These are phyloP conservation scores for Aphelenchoides bicaudatus DNA, from an alignment of 2,888 invertebrate species.

Conservation along the genomic window DNA sequence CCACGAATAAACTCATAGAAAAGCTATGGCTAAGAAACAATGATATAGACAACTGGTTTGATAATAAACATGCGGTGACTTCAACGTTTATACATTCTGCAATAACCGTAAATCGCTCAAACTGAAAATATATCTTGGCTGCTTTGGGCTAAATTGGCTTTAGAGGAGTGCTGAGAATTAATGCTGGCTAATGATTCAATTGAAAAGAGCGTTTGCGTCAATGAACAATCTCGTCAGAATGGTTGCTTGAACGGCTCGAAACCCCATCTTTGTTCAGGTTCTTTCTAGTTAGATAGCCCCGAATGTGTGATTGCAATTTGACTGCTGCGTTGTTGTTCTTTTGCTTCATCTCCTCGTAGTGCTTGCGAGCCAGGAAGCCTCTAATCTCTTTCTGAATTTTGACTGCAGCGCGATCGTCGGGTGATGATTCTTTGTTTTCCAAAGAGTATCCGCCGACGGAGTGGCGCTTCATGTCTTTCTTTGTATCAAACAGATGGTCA, in stretches of 20 bases:
- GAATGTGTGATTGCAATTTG: slow-evolving; percentile 74
- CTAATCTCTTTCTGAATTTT: slow-evolving; percentile 58
- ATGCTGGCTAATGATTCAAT: too few species aligned
- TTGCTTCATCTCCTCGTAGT: slow-evolving; percentile 69
- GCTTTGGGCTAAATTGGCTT: too few species aligned
- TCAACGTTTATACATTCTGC: too few species aligned
- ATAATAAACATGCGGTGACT: too few species aligned
- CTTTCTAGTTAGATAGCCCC: slow-evolving; percentile 57
- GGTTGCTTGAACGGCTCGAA: slow-evolving; percentile 45
- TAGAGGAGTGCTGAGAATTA: too few species aligned
- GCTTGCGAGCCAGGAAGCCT: slow-evolving; percentile 54
- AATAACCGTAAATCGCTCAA: too few species aligned
- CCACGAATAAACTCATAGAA: too few species aligned
- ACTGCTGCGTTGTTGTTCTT: slow-evolving; percentile 83
- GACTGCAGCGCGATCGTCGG: slow-evolving; percentile 57
- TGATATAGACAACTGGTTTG: too few species aligned
- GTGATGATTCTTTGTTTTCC: slow-evolving; percentile 39
- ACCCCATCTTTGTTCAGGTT: slow-evolving; percentile 55
- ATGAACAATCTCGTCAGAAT: slow-evolving; percentile 33
- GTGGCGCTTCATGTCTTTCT: slow-evolving; percentile 58
- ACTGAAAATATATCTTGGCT: too few species aligned
- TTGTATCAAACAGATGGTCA: slow-evolving; percentile 52
- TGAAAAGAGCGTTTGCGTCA: too few species aligned
- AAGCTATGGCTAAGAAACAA: too few species aligned
- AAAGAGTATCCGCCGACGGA: slow-evolving; percentile 55